Base-by-base conservation (phyloP, 2,888 invertebrate genomes). In the Ceraclea dissimilis region DNA sequence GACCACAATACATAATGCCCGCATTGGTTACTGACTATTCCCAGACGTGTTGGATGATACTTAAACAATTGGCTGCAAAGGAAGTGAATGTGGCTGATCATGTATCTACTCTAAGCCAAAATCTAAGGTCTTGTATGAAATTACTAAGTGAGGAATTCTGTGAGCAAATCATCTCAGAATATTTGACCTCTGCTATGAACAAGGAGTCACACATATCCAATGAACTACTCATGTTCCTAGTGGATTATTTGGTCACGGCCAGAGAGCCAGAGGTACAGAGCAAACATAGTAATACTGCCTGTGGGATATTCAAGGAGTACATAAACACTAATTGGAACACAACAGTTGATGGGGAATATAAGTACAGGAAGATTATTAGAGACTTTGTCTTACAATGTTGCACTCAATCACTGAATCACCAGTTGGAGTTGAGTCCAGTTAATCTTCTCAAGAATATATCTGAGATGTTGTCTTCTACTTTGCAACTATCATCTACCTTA, bases 81-180 rank as follows among this genome's bases (percentile, higher is more conserved):
- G 56, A 58, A 18, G 19, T 56, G 10, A 44, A 51, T 16, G 56
- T 60, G 13, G 8, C 16, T 16, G 18, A 26, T 17, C 39, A 51
- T 2, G 31, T 56, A 8, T 2, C 13, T 1, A 46, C 2, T 1
- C 43, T 60, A n/a, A 48, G 53, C 11, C 6, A n/a, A 13, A 43
- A 31, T 16, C 26, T 56, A 13, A 11, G 6, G 0, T 2, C 20
- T 0, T 49, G 57, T 8, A 61, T 62, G n/a, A 43, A 63, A 2
- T 22, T 63, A 0, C 26, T 69, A 2, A 51, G 65, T 1, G 66
- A 67, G 2, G 60, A 66, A 11, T 62, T 65, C 18, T 58, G 60
- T 21, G 47, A 63, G 11, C 6, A 49, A 0, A 52, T 69, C 1
- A 11, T 69, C 0, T 43, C 47, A 2, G 66, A 59, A 26, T 69